Conservation (phyloP, 1,140 invertebrate species). For the Heliothis subflexa region DNA sequence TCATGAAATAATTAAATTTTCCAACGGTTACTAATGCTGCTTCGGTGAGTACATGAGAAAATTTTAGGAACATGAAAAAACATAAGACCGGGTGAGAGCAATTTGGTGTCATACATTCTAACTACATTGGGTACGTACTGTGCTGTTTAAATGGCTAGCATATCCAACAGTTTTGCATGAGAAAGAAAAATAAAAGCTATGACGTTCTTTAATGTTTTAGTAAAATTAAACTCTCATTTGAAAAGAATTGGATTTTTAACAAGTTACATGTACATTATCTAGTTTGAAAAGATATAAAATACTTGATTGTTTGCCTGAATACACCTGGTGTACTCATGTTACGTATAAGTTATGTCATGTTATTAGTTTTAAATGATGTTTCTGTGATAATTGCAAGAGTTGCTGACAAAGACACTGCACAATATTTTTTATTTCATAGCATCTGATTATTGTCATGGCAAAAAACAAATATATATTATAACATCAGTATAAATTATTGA, state of each 20-base stretch:
- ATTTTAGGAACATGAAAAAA: constrained; percentile 73
- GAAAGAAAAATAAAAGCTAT: constrained; percentile 29
- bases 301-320: constrained; percentile 14
- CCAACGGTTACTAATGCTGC: constrained; percentile 82
- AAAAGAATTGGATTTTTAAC: background rate
- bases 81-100: constrained; percentile 74
- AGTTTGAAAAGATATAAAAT: background rate
- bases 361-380: constrained; percentile 1
- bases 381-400: background rate
- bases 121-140: constrained; percentile 84
- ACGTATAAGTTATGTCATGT: background rate
- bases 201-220: constrained; percentile 33
- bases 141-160: constrained; percentile 80
- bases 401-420: constrained; percentile 23
- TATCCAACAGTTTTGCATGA: constrained; percentile 64
- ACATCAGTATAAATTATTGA: background rate
- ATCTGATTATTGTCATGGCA: background rate
- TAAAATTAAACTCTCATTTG: constrained; percentile 1
- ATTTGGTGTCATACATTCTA: constrained; percentile 76
- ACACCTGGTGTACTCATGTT: background rate
- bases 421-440: background rate
- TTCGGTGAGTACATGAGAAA: constrained; percentile 83
- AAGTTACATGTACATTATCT: background rate
- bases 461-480: constrained; percentile 5
- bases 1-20: constrained; percentile 76